These are phyloP conservation scores for Hydraecia micacea DNA, from an alignment of 2,888 invertebrate species.

Conservation along the genomic window DNA sequence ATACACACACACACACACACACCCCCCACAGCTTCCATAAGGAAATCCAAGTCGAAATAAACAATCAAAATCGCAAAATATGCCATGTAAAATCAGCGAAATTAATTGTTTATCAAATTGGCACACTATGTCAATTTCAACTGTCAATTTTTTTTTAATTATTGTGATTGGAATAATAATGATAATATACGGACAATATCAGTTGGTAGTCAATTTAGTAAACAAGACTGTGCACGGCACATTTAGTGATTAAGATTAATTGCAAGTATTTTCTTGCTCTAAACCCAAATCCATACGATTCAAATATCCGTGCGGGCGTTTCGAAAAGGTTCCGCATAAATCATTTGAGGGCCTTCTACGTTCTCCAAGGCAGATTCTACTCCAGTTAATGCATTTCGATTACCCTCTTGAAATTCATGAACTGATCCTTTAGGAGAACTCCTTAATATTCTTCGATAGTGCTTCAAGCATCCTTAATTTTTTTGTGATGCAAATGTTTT, in stretches of 20 bases:
- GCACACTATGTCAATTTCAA: neutral
- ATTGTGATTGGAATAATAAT: neutral
- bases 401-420: conserved; percentile 79
- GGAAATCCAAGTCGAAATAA: neutral
- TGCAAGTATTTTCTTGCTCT: conserved; percentile 9
- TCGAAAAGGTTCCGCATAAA: conserved; percentile 76
- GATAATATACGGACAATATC: neutral
- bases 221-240: neutral
- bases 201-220: neutral
- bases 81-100: neutral
- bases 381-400: conserved; percentile 79
- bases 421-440: conserved; percentile 61
- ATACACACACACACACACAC: too few relatives aligned
- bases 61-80: neutral
- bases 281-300: conserved; percentile 54
- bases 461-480: conserved; percentile 53
- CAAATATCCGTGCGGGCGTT: conserved; percentile 61
- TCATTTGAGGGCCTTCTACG: conserved; percentile 71
- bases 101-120: neutral
- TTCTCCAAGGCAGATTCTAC: conserved; percentile 61
- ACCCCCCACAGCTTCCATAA: neutral
- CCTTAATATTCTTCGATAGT: conserved; percentile 71
- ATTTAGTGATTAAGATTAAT: neutral
- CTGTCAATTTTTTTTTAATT: neutral
- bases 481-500: conserved; percentile 58